These are phyloP conservation scores for Oreohelix idahoensis DNA, from an alignment of 1,140 invertebrate genomes.

Conservation along the genomic window DNA sequence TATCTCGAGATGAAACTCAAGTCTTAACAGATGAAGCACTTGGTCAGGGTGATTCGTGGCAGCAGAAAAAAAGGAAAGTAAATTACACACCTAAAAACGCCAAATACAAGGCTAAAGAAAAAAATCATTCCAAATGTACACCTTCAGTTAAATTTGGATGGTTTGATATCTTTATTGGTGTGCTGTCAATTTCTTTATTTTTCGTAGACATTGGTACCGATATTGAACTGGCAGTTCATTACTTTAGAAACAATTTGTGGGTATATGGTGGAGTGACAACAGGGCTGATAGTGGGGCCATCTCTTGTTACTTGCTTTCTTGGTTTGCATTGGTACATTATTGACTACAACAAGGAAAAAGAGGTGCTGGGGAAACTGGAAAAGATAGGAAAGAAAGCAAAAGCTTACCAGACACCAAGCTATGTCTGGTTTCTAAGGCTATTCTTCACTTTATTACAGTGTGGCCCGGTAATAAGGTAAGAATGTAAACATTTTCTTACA, in stretches of 20 bases:
- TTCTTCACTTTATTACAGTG: conserved; percentile 56
- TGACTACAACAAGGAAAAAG: conserved; percentile 52
- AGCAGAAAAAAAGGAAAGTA: background rate
- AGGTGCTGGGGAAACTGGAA: conserved; percentile 28
- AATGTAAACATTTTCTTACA: background rate
- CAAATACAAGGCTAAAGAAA: background rate
- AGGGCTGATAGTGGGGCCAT: conserved; percentile 51
- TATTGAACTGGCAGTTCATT: conserved; percentile 53
- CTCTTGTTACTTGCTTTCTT: conserved; percentile 51
- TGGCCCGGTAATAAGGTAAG: conserved; percentile 60
- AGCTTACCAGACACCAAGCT: conserved; percentile 26
- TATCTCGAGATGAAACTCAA: background rate
- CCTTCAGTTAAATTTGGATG: conserved; percentile 37
- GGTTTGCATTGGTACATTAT: conserved; percentile 58
- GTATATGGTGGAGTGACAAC: conserved; percentile 50
- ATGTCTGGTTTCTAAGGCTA: conserved; percentile 56
- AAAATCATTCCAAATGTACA: background rate
- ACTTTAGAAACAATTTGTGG: conserved; percentile 47
- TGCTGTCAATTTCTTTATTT: conserved; percentile 45
- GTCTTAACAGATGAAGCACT: background rate
- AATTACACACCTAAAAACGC: background rate
- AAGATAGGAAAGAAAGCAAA: conserved; percentile 10
- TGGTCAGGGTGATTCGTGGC: background rate
- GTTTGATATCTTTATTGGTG: conserved; percentile 68
- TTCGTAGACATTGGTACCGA: conserved; percentile 56